Evolutionary conservation across 2,113 vertebrate species (phyloP).

Genomic region (Galemys pyrenaicus): DNA sequence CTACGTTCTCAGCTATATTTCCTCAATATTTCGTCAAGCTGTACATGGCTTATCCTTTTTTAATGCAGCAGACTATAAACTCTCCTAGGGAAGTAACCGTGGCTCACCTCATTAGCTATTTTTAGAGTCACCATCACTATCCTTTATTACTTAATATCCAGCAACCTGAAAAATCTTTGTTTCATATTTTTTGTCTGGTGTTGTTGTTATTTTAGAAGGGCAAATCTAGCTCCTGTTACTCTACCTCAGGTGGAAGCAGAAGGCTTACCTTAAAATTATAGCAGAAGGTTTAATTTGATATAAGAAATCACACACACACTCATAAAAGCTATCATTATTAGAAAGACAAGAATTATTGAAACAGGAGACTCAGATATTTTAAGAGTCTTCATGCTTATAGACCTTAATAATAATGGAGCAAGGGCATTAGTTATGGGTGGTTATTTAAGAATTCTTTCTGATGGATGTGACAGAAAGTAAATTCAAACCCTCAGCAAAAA

Average conservation of each 20-base stretch:
- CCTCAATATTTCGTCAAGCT: not conserved
- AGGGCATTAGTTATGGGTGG: not conserved
- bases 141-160: not conserved
- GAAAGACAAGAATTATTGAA: not conserved
- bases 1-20: not conserved
- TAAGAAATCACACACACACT: not conserved
- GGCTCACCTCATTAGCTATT: not conserved
- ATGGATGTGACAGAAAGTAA: constrained; percentile 33
- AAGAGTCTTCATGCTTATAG: not conserved
- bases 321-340: not conserved
- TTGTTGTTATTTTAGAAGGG: not conserved
- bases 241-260: not conserved
- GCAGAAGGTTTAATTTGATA: not conserved
- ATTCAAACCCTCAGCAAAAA: constrained; percentile 23
- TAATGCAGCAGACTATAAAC: not conserved
- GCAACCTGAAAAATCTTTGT: not conserved
- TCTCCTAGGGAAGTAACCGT: not conserved
- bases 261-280: constrained; percentile 1
- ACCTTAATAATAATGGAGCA: not conserved
- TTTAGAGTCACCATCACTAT: not conserved
- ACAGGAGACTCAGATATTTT: not conserved
- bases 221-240: not conserved
- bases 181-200: not conserved
- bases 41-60: not conserved
- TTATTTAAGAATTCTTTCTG: constrained; percentile 55